Conservation (phyloP, 2,113 vertebrate genomes). For the Lasiurus cinereus region DNA sequence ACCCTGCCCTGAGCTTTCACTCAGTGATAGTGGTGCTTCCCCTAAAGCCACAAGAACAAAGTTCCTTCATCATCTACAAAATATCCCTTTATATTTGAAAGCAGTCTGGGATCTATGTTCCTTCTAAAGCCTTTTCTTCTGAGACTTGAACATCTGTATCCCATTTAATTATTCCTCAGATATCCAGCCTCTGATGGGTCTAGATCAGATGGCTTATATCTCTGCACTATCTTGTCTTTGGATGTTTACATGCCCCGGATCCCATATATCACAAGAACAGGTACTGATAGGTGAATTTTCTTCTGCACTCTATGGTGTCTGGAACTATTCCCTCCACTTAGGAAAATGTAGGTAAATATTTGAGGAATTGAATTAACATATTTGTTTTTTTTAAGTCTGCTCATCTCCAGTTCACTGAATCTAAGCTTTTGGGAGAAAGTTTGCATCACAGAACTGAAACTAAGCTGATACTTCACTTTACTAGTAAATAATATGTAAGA, state of each 20-base stretch:
- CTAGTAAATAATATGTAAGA: not conserved
- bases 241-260: not conserved
- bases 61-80: not conserved
- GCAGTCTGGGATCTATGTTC: not conserved
- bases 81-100: not conserved
- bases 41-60: not conserved
- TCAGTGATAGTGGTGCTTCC: not conserved
- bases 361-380: not conserved
- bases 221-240: not conserved
- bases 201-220: not conserved
- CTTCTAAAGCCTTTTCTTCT: not conserved
- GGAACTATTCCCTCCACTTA: not conserved
- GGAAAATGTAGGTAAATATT: not conserved
- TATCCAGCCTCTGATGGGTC: not conserved
- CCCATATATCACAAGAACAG: not conserved
- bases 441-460: not conserved
- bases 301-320: not conserved
- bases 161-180: not conserved
- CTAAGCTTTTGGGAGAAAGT: constrained; percentile 14
- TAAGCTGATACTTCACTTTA: constrained; percentile 19
- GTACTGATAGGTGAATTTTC: not conserved
- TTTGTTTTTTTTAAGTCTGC: not conserved
- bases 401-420: not conserved
- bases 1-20: not conserved
- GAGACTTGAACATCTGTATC: not conserved